A percentile compares a stretch with the other conserved stretches of the same genome.
Conservation (phyloP, 1,140 invertebrate species). For the Colletes gigas region DNA sequence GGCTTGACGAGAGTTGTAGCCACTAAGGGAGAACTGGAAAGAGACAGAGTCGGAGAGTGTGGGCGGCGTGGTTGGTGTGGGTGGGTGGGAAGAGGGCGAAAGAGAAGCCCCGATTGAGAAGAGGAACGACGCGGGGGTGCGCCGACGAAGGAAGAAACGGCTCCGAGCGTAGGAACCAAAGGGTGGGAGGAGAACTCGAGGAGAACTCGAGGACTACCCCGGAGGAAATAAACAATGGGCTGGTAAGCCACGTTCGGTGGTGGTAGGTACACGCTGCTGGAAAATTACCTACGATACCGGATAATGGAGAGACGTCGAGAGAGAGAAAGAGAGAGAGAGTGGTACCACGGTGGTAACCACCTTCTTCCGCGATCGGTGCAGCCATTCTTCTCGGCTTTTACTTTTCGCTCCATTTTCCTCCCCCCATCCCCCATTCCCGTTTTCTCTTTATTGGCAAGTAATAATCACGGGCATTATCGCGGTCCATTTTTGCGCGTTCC, state of each 20-base stretch:
- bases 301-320: conserved; percentile 40
- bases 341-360: conserved; percentile 21
- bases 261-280: conserved; percentile 59
- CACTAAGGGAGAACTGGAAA: conserved; percentile 46
- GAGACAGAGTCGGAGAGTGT: not conserved
- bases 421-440: not conserved
- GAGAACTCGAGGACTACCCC: conserved; percentile 51
- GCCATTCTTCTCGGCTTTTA: conserved; percentile 31
- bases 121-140: not conserved
- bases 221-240: conserved; percentile 65
- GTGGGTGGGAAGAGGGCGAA: not conserved
- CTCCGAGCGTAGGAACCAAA: conserved; percentile 6
- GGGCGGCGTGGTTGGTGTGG: not conserved
- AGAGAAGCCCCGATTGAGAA: not conserved
- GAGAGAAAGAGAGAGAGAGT: not conserved
- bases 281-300: conserved; percentile 60
- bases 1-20: conserved; percentile 71
- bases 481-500: conserved; percentile 9
- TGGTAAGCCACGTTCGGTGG: conserved; percentile 55
- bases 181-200: conserved; percentile 28
- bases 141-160: conserved; percentile 27
- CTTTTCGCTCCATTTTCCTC: not conserved
- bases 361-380: conserved; percentile 45
- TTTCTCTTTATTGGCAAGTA: conserved; percentile 51
- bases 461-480: conserved; percentile 48